Evolutionary conservation across 2,797 vertebrate species (phyloP), one percentile per base, ranked within the genome.

Genomic region (Spea hammondii): DNA sequence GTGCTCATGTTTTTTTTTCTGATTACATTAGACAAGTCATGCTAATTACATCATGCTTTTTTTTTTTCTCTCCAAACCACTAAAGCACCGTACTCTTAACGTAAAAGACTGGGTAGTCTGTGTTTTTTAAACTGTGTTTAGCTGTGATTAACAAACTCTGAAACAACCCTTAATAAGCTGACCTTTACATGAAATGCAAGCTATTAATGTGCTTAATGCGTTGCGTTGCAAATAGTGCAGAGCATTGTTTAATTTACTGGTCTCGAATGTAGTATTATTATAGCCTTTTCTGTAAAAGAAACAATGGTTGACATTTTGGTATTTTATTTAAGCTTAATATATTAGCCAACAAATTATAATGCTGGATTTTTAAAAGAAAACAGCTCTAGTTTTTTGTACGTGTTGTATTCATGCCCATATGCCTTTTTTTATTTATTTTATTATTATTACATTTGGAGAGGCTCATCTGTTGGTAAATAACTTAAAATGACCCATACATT

Each of bases 181-280:
- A 93, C 91, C 92, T 93, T 93, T 93, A 85, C 69, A 87, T 86
- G 85, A 86, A 91, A 80, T 84, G 83, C 79, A 73, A 77, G 79
- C 89, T 90, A 91, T 92, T 93, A 93, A 90, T 88, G 86, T 88
- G 85, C 89, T 92, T 92, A 92, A 93, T 93, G 89, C 90, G 90
- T 89, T 93, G 88, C 89, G 89, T 90, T 92, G 87, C 86, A 87
- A 68, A 88, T 86, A 86, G 86, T 86, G 86, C 84, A 47, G 46
- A 88, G 88, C 78, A 83, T 85, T 80, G 0, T 92, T 91, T 92
- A 90, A 90, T 91, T 92, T 93, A 91, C 83, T 87, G 83, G 87
- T 85, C 87, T 85, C 84, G 88, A 91, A 91, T 87, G 85, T 85
- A 88, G 14, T 90, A 91, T 91, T 87, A 83, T 90, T 91, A 91